Percentiles rank a stretch among this genome's conserved stretches.
phyloP scores from a whole-genome alignment of 1,140 invertebrate genomes.

The Agrypnia vestita region DNA sequence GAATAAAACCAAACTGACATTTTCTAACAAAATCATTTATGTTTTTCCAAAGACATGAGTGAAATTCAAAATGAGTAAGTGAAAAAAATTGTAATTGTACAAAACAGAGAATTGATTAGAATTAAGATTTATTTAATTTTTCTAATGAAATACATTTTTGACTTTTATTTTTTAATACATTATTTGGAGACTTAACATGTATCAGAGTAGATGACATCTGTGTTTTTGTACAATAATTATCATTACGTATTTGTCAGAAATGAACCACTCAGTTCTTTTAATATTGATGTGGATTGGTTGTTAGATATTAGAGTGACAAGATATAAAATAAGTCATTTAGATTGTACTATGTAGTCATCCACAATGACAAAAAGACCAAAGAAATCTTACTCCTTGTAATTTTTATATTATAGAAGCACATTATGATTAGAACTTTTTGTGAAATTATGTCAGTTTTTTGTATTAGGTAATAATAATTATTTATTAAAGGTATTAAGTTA shows the following conservation, averaged over 20 bases:
- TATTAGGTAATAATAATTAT: slow-evolving; percentile 40
- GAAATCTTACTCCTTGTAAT: slow-evolving; percentile 33
- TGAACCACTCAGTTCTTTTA: background rate
- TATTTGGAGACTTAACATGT: background rate
- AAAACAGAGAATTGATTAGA: too few species aligned
- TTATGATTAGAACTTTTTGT: slow-evolving; percentile 31
- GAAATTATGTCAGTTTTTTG: slow-evolving; percentile 18
- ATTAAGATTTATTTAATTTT: too few species aligned
- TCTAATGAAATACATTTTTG: background rate
- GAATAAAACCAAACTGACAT: too few species aligned
- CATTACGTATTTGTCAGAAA: background rate
- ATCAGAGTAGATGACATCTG: background rate
- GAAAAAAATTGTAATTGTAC: too few species aligned
- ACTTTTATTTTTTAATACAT: background rate
- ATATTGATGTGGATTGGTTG: slow-evolving; percentile 11
- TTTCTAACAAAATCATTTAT: too few species aligned
- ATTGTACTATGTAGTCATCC: slow-evolving; percentile 38
- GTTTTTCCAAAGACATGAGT: too few species aligned
- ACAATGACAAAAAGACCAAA: slow-evolving; percentile 41
- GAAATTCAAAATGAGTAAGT: too few species aligned
- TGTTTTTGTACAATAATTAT: background rate
- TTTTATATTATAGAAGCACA: slow-evolving; percentile 30
- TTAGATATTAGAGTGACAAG: slow-evolving; percentile 12
- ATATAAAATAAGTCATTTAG: slow-evolving; percentile 14
- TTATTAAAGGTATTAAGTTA: slow-evolving; percentile 38